Evolutionary conservation across 2,797 vertebrate genomes (phyloP), one percentile per base, ranked within the genome.

Genomic region (Borostomias antarcticus): DNA sequence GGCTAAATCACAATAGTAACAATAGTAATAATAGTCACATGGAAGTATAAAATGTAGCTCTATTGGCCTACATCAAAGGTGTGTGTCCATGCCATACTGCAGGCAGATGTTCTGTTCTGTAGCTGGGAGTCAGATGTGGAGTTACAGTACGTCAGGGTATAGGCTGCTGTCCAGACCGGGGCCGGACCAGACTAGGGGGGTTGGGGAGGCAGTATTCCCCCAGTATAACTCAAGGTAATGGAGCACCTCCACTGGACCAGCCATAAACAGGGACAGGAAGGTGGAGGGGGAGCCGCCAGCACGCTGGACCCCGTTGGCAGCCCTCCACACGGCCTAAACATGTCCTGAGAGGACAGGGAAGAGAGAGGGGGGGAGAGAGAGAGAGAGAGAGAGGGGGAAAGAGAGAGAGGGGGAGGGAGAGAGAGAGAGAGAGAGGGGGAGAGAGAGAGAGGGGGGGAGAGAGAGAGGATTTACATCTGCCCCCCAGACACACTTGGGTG

Each of bases 201-300:
- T 79, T 79, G 81, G 82, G 80, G 82, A 82, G 79, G 86, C 85
- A 89, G 89, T 89, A 87, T 88, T 87, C 72, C 70, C 70, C 66
- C 74, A 54, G 8, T 85, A 86, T 90, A 89, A 89, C 88, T 89
- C 86, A 89, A 83, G 84, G 78, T 90, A 90, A 90, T 90, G 86
- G 89, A 89, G 86, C 85, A 85, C 70, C 62, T 59, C 83, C 83
- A 85, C 85, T 81, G 80, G 85, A 86, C 87, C 79, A 72, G 82
- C 86, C 83, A 83, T 88, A 88, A 90, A 90, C 85, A 87, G 87
- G 78, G 84, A 88, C 85, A 77, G 80, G 71, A 75, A 83, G 84
- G 81, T 79, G 80, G 85, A 77, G 25, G 26, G 77, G 78, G 78
- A 79, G 80, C 80, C 33, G 74, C 80, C 85, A 75, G 71, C 71